A percentile compares a stretch with the other conserved stretches of the same genome.
These are phyloP conservation scores for Oceanodroma leucorhoa DNA, from an alignment of 2,797 vertebrate species.

Conservation along the genomic window DNA sequence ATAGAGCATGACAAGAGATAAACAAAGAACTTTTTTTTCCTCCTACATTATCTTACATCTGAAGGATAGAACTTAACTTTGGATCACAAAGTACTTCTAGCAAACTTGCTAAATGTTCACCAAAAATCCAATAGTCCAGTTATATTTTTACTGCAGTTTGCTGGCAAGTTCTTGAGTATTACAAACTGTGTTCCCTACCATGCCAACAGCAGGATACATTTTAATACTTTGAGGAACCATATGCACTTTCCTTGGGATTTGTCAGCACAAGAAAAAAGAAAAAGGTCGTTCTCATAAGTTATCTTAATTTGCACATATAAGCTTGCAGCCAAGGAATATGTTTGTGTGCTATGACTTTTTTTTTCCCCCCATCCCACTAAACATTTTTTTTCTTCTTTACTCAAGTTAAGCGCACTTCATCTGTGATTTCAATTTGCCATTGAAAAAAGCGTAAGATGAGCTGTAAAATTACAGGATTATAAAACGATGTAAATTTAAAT, in stretches of 20 bases:
- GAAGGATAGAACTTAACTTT: not conserved
- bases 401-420: slow-evolving; percentile 39
- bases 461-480: slow-evolving; percentile 68
- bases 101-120: slow-evolving; percentile 20
- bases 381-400: slow-evolving; percentile 22
- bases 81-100: not conserved
- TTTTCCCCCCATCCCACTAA: slow-evolving; percentile 7
- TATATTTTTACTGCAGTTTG: slow-evolving; percentile 10
- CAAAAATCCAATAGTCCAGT: slow-evolving; percentile 9
- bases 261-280: slow-evolving; percentile 37
- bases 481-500: slow-evolving; percentile 41
- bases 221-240: slow-evolving; percentile 49
- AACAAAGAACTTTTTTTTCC: not conserved
- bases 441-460: slow-evolving; percentile 54
- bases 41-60: not conserved
- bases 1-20: not conserved
- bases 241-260: slow-evolving; percentile 38
- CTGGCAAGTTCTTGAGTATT: slow-evolving; percentile 12
- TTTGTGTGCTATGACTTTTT: slow-evolving; percentile 15
- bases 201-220: slow-evolving; percentile 17
- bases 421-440: slow-evolving; percentile 61
- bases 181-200: slow-evolving; percentile 7
- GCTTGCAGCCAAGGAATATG: slow-evolving; percentile 54
- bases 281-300: slow-evolving; percentile 57
- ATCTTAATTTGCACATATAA: slow-evolving; percentile 49